Base-by-base conservation (phyloP, 2,888 invertebrate species). In the Trissoscelio sp. region DNA sequence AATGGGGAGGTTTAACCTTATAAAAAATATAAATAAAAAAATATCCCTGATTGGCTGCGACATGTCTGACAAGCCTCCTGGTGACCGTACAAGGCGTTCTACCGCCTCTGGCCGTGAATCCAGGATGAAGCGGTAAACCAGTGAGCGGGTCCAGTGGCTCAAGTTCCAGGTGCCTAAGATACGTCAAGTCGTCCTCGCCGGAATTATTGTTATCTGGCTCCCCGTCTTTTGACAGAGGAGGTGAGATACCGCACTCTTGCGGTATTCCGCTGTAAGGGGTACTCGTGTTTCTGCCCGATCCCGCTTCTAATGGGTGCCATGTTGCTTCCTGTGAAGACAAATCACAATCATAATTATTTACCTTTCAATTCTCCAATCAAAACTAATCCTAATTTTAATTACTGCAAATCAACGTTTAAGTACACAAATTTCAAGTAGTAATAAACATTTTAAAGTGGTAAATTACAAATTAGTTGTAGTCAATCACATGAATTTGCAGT, bases 51-150 rank as follows among this genome's bases (percentile, higher is more conserved):
- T 89, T 90, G 12, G 77, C 72, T 1, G 87, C 84, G 31, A 85
- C 84, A 42, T 88, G 91, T 80, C 92, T 88, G 48, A 89, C 85
- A 69, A 92, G 93, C 91, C 93, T 93, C 88, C 95, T 95, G 48
- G 96, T 96, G 79, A 95, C 94, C 12, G 97, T 97, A 88, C 97
- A 97, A 0, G 97, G 97, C 0, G 97, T 97, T 73, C 96, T 93
- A 7, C 96, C 96, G 81, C 94, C 93, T 81, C 93, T 91, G 89
- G 93, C 81, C 88, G 93, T 87, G 90, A 93, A 81, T 91, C 93
- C 39, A 92, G 94, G 89, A 81, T 90, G 88, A 20, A 91, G 48
- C 2, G 90, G 89, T 66, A 89, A 70, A 2, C 91, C 90, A 79
- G 96, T 96, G 4, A 93, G 92, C 1, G 94, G 94, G 85, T 95